Percentiles rank a stretch among this genome's conserved stretches.
Evolutionary conservation across 2,113 vertebrate species (phyloP).

Genomic region (Meles meles): DNA sequence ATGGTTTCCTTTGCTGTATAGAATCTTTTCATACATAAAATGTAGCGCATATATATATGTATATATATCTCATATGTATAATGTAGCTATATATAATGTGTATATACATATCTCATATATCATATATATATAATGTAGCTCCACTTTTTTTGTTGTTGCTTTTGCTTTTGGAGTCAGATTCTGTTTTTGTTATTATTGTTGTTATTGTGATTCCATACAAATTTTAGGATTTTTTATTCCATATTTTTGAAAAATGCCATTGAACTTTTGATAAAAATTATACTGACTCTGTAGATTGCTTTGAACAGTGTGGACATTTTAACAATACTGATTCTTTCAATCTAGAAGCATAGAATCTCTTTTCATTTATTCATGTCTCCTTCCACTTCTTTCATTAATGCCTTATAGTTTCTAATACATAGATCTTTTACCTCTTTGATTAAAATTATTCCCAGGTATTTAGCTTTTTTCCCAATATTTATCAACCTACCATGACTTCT

Average conservation of each 20-base stretch:
- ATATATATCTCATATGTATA: not conserved
- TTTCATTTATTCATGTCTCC: not conserved
- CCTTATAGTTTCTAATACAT: not conserved
- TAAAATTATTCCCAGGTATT: not conserved
- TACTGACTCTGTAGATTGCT: not conserved
- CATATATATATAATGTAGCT: not conserved
- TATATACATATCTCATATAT: too few species aligned
- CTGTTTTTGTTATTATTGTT: not conserved
- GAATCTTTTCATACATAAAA: not conserved
- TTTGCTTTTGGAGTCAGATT: not conserved
- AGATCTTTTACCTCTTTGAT: not conserved
- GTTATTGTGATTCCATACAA: not conserved
- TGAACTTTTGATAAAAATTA: not conserved
- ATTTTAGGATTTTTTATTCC: not conserved
- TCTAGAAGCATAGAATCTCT: not conserved
- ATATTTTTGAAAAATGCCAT: not conserved
- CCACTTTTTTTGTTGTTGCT: not conserved
- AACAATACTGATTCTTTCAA: not conserved
- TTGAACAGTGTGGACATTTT: not conserved
- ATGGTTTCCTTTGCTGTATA: not conserved
- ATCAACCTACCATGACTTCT: constrained; percentile 40
- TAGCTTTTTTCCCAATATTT: constrained; percentile 72
- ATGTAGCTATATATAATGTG: not conserved
- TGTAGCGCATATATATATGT: too few species aligned
- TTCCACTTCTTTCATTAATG: not conserved